Percentiles rank a stretch among this genome's conserved stretches.
Evolutionary conservation across 2,797 vertebrate species (phyloP).

Genomic region (Staurois parvus): DNA sequence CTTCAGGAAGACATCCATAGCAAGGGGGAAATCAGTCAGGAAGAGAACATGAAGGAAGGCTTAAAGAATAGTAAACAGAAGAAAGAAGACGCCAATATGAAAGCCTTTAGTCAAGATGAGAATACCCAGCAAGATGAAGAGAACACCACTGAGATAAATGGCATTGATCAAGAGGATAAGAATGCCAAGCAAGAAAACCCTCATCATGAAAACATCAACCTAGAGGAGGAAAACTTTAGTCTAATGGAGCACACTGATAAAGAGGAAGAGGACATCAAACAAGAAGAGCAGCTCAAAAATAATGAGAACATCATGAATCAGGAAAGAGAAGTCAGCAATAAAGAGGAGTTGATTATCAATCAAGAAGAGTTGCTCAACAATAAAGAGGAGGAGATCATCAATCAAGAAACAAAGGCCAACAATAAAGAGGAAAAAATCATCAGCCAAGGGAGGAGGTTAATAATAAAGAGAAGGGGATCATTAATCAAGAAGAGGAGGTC

Average conservation of each 20-base stretch:
- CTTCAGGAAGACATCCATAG: background rate
- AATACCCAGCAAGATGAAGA: background rate
- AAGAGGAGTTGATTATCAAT: background rate
- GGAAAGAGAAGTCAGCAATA: background rate
- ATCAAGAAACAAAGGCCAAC: background rate
- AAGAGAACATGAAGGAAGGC: background rate
- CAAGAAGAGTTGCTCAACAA: background rate
- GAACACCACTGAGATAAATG: background rate
- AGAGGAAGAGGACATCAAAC: background rate
- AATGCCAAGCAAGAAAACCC: background rate
- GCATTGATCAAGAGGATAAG: background rate
- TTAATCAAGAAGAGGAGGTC: background rate
- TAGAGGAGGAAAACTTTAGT: background rate
- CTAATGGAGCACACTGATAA: too few relatives aligned
- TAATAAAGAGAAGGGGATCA: background rate
- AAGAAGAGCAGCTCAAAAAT: background rate
- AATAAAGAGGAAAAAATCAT: background rate
- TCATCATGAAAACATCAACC: background rate
- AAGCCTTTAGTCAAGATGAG: background rate
- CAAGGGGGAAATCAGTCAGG: background rate
- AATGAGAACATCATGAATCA: background rate
- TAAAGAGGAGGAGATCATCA: background rate
- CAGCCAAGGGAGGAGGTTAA: background rate
- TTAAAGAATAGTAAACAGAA: background rate
- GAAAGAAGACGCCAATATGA: background rate